A percentile compares a stretch with the other conserved stretches of the same genome.
These are phyloP conservation scores for Ptilorrhoa leucosticta DNA, from an alignment of 2,113 vertebrate genomes.

Conservation along the genomic window DNA sequence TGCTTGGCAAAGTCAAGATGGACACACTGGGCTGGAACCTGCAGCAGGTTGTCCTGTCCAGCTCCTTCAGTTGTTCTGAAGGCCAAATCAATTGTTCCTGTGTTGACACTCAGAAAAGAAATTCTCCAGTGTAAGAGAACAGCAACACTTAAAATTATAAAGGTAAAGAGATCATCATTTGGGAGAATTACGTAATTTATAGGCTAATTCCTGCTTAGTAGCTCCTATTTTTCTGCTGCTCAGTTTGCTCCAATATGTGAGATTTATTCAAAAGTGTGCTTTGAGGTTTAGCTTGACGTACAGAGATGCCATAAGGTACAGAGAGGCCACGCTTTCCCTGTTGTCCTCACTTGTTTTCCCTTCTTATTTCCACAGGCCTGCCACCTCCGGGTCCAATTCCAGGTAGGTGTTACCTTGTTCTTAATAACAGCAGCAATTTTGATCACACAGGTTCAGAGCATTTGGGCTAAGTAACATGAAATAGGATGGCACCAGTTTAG, in stretches of 20 bases:
- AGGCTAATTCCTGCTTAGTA: not conserved
- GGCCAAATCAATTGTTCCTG: not conserved
- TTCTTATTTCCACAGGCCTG: conserved; percentile 42
- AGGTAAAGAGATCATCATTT: not conserved
- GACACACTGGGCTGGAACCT: not conserved
- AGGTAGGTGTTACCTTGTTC: conserved; percentile 32
- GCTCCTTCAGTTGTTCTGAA: not conserved
- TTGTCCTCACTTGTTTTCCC: not conserved
- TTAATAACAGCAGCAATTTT: not conserved
- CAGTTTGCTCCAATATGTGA: not conserved
- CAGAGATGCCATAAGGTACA: not conserved
- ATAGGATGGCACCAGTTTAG: not conserved
- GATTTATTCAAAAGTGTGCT: not conserved
- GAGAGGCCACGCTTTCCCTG: not conserved
- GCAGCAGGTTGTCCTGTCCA: not conserved
- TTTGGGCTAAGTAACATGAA: not conserved
- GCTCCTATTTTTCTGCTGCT: not conserved
- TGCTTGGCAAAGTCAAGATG: not conserved
- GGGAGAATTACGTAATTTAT: rapidly evolving
- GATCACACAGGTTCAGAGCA: not conserved
- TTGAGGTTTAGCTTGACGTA: not conserved
- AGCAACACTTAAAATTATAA: not conserved
- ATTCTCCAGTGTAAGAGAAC: not conserved
- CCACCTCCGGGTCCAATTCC: conserved; percentile 64
- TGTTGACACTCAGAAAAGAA: not conserved